Percentiles rank a stretch among this genome's conserved stretches.
phyloP scores from a whole-genome alignment of 2,888 invertebrate genomes.

The Habroteleia sp. region DNA sequence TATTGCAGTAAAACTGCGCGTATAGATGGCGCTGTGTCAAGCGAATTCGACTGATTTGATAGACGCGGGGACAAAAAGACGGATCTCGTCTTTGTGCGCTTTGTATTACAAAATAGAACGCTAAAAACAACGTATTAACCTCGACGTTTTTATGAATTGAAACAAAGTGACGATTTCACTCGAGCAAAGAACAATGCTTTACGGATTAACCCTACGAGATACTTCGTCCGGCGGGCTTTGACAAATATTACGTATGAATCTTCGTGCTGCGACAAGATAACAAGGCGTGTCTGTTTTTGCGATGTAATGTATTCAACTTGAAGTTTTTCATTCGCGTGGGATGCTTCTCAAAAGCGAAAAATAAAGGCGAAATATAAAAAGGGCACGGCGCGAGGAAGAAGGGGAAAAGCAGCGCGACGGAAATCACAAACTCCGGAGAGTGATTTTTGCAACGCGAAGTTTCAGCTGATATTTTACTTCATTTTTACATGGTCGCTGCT shows the following conservation, averaged over 20 bases:
- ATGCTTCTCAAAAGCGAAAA: conserved; percentile 9
- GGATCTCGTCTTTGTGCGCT: conserved; percentile 30
- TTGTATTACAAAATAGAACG: conserved; percentile 40
- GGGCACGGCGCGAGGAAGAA: not conserved
- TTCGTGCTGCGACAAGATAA: conserved; percentile 53
- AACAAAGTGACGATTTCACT: conserved; percentile 64
- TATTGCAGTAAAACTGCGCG: too few relatives aligned
- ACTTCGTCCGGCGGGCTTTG: conserved; percentile 53
- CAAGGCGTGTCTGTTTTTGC: conserved; percentile 55
- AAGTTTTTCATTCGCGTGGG: conserved; percentile 30
- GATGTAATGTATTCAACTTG: conserved; percentile 42
- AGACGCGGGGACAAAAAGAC: conserved; percentile 36
- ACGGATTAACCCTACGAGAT: conserved; percentile 60
- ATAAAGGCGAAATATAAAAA: conserved; percentile 2
- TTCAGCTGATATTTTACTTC: not conserved
- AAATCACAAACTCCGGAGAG: conserved; percentile 6
- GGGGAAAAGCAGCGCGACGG: not conserved
- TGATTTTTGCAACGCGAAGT: conserved; percentile 15
- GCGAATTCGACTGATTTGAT: conserved; percentile 40
- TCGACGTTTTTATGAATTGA: conserved; percentile 62
- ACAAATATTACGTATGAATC: conserved; percentile 63
- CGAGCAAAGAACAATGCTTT: conserved; percentile 58
- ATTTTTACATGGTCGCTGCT: too few relatives aligned
- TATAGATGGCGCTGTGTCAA: conserved; percentile 7
- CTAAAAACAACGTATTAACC: conserved; percentile 60